Conservation (phyloP, 2,888 invertebrate genomes). For the Gortyna flavago region DNA sequence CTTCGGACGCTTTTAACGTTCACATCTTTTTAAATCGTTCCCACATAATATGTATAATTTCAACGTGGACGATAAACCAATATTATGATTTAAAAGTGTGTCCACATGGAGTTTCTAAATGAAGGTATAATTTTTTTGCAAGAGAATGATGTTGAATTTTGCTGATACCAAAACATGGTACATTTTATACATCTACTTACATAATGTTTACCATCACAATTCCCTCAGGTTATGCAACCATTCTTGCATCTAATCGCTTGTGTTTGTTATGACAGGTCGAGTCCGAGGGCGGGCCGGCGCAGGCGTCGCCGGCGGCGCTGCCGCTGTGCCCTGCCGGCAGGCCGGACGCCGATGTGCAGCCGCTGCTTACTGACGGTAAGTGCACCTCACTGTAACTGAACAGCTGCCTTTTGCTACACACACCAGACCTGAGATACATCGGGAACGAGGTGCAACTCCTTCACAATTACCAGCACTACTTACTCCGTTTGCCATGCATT, state of each 20-base stretch:
- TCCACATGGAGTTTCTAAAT: not conserved
- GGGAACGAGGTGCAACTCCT: not conserved
- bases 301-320: conserved; percentile 77
- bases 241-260: not conserved
- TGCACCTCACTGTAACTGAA: conserved; percentile 5
- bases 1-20: not conserved
- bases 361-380: conserved; percentile 83
- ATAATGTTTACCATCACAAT: not conserved
- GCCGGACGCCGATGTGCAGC: conserved; percentile 80
- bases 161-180: not conserved
- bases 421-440: not conserved
- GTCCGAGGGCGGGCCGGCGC: conserved; percentile 75
- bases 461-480: not conserved
- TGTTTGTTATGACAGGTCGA: conserved; percentile 76
- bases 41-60: not conserved
- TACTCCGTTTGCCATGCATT: not conserved
- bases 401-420: not conserved
- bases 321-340: conserved; percentile 85
- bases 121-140: not conserved
- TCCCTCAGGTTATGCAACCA: not conserved
- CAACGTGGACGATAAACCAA: not conserved
- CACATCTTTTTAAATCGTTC: not conserved
- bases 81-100: not conserved
- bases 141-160: not conserved
- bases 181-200: not conserved